Conservation (phyloP, 2,888 invertebrate species). For the Apocheima hispidaria region DNA sequence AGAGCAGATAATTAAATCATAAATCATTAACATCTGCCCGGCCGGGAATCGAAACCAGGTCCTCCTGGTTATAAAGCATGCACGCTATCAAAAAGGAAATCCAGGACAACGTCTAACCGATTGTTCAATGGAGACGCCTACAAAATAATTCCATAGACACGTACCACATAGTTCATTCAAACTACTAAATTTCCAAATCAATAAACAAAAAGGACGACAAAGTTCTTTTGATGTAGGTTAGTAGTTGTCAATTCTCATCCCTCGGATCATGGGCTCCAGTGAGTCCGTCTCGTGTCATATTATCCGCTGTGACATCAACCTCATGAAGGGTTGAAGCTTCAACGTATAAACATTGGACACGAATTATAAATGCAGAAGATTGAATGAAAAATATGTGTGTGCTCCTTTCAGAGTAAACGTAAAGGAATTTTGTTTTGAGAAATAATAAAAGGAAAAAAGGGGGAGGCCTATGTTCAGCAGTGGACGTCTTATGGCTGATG, state of each 20-base stretch:
- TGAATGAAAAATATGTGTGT: neutral
- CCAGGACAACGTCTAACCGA: too few relatives aligned
- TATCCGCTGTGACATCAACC: conserved; percentile 24
- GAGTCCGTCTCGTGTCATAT: conserved; percentile 24
- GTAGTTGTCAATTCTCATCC: conserved; percentile 21
- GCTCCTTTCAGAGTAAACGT: neutral
- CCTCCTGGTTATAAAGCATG: too few relatives aligned
- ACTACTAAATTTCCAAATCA: conserved; percentile 18
- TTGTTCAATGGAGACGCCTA: neutral
- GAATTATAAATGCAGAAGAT: neutral
- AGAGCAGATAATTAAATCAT: too few relatives aligned
- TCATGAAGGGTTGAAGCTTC: conserved; percentile 15
- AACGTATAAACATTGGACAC: conserved; percentile 8
- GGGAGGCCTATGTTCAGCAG: too few relatives aligned
- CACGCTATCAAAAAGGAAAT: too few relatives aligned
- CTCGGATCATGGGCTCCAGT: conserved; percentile 23
- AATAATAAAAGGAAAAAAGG: too few relatives aligned
- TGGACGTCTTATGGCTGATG: too few relatives aligned
- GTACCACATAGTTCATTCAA: neutral
- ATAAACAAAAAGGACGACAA: conserved; percentile 8
- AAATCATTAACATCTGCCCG: too few relatives aligned
- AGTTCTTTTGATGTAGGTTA: conserved; percentile 20
- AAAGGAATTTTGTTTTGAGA: too few relatives aligned
- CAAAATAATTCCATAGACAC: neutral
- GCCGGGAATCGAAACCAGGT: too few relatives aligned